Base-by-base conservation (phyloP, 1,140 invertebrate genomes). In the Brachionus plicatilis region DNA sequence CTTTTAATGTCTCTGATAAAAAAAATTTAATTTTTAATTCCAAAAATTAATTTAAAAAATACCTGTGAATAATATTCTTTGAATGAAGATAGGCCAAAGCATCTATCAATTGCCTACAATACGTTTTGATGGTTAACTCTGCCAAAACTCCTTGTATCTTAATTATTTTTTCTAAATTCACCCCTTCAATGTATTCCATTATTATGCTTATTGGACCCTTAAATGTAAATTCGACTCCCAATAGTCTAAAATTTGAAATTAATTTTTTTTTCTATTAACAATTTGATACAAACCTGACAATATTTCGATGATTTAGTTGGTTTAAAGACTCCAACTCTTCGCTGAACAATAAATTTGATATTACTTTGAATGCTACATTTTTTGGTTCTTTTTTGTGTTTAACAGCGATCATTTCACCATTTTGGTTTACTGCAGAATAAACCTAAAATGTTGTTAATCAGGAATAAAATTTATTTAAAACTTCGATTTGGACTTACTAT, bases 161-260 rank as follows among this genome's bases (percentile, higher is more conserved):
- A 4, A 82, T 60, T 9, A 82, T 24, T 20, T 60, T 45, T 43
- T 82, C 65, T 14, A 82, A 47, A 65, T 68, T 82, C 1, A 43
- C 8, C 33, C 79, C 79, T 68, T 60, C 53, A 14, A 82, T 45
- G 11, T 65, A 82, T 47, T 82, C 53, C 79, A 82, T 82, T 41
- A 82, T 14, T n/a, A 82, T 76, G 20, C 79, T 82, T 11, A 82
- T 24, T 27, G 79, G 41, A 12, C 79, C 79, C 14, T 24, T 27
- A 65, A 68, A 41, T 24, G 37, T 41, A 27, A 82, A 68, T 29
- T 82, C 53, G 5, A 65, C 53, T 8, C 79, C 79, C 20, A 82
- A 65, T 37, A 82, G 56, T 4, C 53, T 45, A 56, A 80, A 17
- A 41, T 41, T 60, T 4, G 12, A 43, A 53, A 53, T 14, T 53